Percentiles rank a stretch among this genome's conserved stretches.
Conservation (phyloP, 2,888 invertebrate species). For the Gnatocerus cornutus region DNA sequence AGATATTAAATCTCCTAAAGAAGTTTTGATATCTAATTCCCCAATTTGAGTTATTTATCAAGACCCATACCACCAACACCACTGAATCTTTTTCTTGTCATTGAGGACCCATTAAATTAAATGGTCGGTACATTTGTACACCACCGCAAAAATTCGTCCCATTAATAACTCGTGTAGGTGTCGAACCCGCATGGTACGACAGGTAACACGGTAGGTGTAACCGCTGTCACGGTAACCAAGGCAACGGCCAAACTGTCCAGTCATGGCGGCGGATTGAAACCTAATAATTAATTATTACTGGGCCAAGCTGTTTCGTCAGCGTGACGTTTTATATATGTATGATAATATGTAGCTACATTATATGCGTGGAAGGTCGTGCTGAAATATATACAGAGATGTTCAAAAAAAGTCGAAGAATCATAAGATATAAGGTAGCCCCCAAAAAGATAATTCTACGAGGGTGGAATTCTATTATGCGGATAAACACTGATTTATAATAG, state of each 20-base stretch:
- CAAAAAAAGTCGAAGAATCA: no score
- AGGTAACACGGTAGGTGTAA: slow-evolving; percentile 66
- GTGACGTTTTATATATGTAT: slow-evolving; percentile 40
- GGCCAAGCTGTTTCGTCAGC: slow-evolving; percentile 49
- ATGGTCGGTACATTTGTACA: slow-evolving; percentile 49
- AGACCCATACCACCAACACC: neutral
- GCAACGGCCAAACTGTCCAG: slow-evolving; percentile 66
- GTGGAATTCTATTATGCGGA: no score
- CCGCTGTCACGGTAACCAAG: slow-evolving; percentile 65
- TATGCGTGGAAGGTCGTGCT: neutral
- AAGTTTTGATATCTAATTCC: no score
- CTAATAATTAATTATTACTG: slow-evolving; percentile 69
- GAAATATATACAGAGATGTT: neutral
- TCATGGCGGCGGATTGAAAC: slow-evolving; percentile 69
- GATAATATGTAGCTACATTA: neutral
- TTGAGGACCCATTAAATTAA: slow-evolving; percentile 54
- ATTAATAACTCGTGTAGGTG: slow-evolving; percentile 61
- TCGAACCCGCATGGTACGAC: slow-evolving; percentile 60
- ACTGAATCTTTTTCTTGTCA: neutral
- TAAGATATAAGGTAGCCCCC: no score
- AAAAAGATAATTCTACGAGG: no score
- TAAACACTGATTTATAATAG: no score
- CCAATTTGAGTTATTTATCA: neutral
- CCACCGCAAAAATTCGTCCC: slow-evolving; percentile 56
- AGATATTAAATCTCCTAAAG: no score